Conservation (phyloP, 2,113 vertebrate genomes). For the Charina bottae region DNA sequence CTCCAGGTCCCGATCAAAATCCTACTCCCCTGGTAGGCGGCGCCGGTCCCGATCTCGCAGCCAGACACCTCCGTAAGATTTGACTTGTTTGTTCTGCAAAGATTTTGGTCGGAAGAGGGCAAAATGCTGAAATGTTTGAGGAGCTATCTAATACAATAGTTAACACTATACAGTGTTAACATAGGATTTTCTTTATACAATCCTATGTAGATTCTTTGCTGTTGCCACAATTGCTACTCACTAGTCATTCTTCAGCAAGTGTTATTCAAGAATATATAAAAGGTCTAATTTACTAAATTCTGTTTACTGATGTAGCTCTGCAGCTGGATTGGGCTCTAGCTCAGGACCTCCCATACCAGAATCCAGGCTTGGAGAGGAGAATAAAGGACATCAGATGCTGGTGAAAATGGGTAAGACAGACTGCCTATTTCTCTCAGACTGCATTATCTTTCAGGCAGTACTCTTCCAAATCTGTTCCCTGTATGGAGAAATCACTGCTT, state of each 20-base stretch:
- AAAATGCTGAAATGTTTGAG: neutral
- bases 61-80: slow-evolving; percentile 89
- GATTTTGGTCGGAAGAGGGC: fast-evolving
- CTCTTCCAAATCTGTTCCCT: neutral
- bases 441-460: neutral
- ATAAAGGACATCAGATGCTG: slow-evolving; percentile 92
- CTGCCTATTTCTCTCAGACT: neutral
- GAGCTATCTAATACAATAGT: neutral
- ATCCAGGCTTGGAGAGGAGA: slow-evolving; percentile 91
- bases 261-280: neutral
- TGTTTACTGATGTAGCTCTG: slow-evolving; percentile 75
- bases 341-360: slow-evolving; percentile 79
- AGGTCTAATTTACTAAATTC: neutral
- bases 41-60: slow-evolving; percentile 84
- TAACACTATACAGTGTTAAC: neutral
- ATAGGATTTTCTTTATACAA: too few species aligned
- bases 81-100: neutral
- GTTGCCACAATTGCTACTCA: neutral
- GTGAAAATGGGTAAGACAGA: slow-evolving; percentile 84
- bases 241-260: neutral
- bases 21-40: slow-evolving; percentile 82
- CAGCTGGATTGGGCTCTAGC: slow-evolving; percentile 81
- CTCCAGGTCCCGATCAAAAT: slow-evolving; percentile 84
- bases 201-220: neutral
- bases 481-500: neutral